These are phyloP conservation scores for Phoronis australis DNA, from an alignment of 2,888 invertebrate genomes.

Conservation along the genomic window DNA sequence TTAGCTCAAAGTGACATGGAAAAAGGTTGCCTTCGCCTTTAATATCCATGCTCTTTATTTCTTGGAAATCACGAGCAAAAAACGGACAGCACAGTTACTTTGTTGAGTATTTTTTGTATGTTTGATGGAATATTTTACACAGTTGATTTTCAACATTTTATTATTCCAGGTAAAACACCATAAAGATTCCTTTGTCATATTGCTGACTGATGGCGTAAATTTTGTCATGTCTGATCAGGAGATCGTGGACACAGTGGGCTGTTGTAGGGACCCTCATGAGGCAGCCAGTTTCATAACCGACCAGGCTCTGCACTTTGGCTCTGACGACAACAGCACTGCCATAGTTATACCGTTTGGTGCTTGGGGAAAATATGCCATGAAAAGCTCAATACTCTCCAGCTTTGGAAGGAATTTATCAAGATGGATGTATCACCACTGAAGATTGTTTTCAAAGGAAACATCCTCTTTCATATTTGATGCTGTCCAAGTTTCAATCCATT, in stretches of 20 bases:
- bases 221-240: conserved; percentile 55
- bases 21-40: too few relatives aligned
- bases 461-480: too few relatives aligned
- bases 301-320: conserved; percentile 56
- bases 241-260: conserved; percentile 52
- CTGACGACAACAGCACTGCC: conserved; percentile 57
- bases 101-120: too few relatives aligned
- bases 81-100: too few relatives aligned
- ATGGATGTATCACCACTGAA: too few relatives aligned
- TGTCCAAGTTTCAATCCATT: too few relatives aligned
- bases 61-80: too few relatives aligned
- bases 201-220: conserved; percentile 56
- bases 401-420: conserved; percentile 32
- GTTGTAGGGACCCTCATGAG: conserved; percentile 51
- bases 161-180: conserved; percentile 53
- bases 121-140: too few relatives aligned
- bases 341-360: conserved; percentile 57
- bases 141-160: neutral
- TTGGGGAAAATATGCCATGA: conserved; percentile 54
- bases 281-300: conserved; percentile 55
- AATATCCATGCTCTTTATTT: too few relatives aligned
- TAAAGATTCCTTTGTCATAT: conserved; percentile 55
- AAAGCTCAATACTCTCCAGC: conserved; percentile 29
- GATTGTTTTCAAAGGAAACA: too few relatives aligned
- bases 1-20: too few relatives aligned